Percentiles rank a stretch among this genome's conserved stretches.
phyloP scores from a whole-genome alignment of 2,888 invertebrate genomes.

The Balanococcus diminutus region DNA sequence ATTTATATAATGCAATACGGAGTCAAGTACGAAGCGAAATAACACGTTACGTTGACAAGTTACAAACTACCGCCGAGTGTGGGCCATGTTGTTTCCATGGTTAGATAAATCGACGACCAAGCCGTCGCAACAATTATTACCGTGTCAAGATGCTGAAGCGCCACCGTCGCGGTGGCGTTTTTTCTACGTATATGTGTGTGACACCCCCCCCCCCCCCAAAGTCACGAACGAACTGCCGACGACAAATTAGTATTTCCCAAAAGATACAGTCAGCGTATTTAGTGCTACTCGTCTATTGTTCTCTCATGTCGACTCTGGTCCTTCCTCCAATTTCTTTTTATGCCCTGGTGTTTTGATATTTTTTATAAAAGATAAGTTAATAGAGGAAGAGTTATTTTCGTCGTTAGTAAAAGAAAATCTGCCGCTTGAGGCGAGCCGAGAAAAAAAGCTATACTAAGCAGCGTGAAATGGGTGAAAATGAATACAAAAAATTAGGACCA shows the following conservation, averaged over 20 bases:
- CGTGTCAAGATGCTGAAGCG: background rate
- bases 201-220: no score
- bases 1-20: constrained; percentile 21
- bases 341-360: background rate
- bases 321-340: background rate
- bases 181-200: background rate
- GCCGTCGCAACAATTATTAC: background rate
- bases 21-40: background rate
- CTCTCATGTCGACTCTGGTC: background rate
- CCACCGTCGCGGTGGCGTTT: background rate
- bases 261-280: background rate
- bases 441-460: no score
- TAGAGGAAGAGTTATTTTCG: background rate
- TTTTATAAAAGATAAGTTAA: background rate
- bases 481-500: no score
- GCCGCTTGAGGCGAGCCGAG: background rate
- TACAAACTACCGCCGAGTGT: background rate
- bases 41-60: constrained; percentile 10
- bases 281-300: no score
- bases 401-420: background rate
- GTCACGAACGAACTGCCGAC: no score
- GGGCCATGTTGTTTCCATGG: background rate
- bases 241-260: background rate
- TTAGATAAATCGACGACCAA: constrained; percentile 15
- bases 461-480: no score